These are phyloP conservation scores for Emmelina monodactyla DNA, from an alignment of 2,888 invertebrate genomes.

Conservation along the genomic window DNA sequence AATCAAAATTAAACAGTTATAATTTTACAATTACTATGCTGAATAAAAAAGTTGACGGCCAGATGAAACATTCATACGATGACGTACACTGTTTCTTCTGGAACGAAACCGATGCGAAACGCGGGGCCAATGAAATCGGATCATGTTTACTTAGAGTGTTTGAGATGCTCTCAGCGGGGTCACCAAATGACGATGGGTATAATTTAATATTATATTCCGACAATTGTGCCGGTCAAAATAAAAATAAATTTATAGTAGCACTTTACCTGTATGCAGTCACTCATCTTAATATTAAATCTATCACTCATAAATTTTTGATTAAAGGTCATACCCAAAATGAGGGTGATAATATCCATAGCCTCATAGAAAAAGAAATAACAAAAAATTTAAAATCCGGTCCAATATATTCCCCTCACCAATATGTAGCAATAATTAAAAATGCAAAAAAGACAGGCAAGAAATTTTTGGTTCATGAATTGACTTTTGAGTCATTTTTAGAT, in stretches of 20 bases:
- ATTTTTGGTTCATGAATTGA: background rate
- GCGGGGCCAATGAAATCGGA: constrained; percentile 17
- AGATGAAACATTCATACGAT: constrained; percentile 10
- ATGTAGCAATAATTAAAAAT: constrained; percentile 13
- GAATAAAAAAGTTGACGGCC: constrained; percentile 12
- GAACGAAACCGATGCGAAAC: constrained; percentile 18
- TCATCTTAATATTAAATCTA: constrained; percentile 12
- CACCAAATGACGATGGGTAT: constrained; percentile 6
- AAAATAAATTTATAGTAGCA: constrained; percentile 15
- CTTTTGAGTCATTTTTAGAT: constrained; percentile 6
- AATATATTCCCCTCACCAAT: constrained; percentile 15
- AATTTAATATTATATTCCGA: constrained; percentile 15
- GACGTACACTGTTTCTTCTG: constrained; percentile 18
- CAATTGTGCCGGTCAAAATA: constrained; percentile 16
- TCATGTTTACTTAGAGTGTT: constrained; percentile 12
- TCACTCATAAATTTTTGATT: constrained; percentile 15
- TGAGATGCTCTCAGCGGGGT: constrained; percentile 5
- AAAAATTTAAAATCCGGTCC: constrained; percentile 14
- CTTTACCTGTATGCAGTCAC: constrained; percentile 12
- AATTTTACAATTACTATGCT: constrained; percentile 12
- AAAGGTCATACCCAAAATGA: constrained; percentile 17
- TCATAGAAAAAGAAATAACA: constrained; percentile 16
- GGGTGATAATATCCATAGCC: constrained; percentile 12
- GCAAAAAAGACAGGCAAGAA: constrained; percentile 4
- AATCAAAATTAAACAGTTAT: constrained; percentile 15